Evolutionary conservation across 2,888 invertebrate genomes (phyloP), one percentile per base, ranked within the genome.

Genomic region (Pseudeuparius sepicola): DNA sequence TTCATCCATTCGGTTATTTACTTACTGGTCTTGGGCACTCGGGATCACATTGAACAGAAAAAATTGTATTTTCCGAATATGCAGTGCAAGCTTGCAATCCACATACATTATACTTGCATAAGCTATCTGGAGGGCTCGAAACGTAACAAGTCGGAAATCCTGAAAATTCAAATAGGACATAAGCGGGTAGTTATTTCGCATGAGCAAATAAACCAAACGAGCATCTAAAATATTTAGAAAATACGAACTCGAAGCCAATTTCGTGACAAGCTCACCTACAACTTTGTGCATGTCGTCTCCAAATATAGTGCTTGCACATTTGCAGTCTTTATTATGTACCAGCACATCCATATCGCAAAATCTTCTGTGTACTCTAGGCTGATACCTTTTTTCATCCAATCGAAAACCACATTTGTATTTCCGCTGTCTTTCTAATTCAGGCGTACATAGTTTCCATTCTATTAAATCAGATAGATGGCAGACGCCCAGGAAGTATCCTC

Each of bases 61-160:
- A 56, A 30, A 64, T 51, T 31, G 50, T 51, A 34, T 56, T 52
- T 17, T 59, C 49, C 3, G 54, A 57, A 6, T 42, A 40, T 10
- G 59, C 45, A 17, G 42, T 46, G 43, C 65, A 65, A 24, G 42
- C 42, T 6, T 47, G 47, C 24, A 61, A 39, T 2, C 64, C 65
- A 35, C 64, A 65, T 17, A 60, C 57, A 34, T 60, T 64, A 41
- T 61, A 56, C 18, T 51, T 52, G 40, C 64, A 65, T 12, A 65
- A 37, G 14, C 56, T 57, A 10, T 54, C 46, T 3, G 61, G 60
- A 29, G 64, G 41, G 6, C 61, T 61, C 7, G 58, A 47, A 15
- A 57, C 48, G 42, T 61, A 63, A 45, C 65, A 66, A 6, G 63
- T 64, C 3, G 65, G 63, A 44, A 66, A 64, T 31, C 65, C 66